These are phyloP conservation scores for Engystomops pustulosus DNA, from an alignment of 2,113 vertebrate genomes.

Conservation along the genomic window DNA sequence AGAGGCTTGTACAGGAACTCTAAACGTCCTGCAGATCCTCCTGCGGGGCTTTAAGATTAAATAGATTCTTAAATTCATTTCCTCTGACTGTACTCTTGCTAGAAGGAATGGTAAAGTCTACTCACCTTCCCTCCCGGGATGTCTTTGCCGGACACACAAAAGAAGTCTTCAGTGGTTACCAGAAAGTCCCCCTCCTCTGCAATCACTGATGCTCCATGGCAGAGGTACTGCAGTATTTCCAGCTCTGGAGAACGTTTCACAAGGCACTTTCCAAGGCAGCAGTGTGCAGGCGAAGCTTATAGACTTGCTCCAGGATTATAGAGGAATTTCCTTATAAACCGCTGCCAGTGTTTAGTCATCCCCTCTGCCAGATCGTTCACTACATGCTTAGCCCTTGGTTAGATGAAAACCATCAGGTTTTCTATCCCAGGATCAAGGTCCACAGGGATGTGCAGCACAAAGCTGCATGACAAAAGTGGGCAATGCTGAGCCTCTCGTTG, in stretches of 20 bases:
- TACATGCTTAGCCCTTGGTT: not conserved
- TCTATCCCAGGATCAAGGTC: conserved; percentile 49
- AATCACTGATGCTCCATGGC: not conserved
- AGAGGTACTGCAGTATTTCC: conserved; percentile 37
- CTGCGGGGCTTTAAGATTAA: not conserved
- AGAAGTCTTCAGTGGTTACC: not conserved
- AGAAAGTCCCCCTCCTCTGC: not conserved
- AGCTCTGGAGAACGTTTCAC: not conserved
- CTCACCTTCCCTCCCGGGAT: conserved; percentile 23
- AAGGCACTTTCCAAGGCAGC: conserved; percentile 22
- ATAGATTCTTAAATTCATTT: not conserved
- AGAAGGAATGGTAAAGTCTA: not conserved
- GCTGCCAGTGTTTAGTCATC: conserved; percentile 50
- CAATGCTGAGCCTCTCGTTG: conserved; percentile 68
- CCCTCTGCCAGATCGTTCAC: conserved; percentile 35
- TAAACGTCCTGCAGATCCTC: not conserved
- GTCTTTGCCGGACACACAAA: not conserved
- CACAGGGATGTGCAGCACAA: conserved; percentile 41
- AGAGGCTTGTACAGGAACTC: not conserved
- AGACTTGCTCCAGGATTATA: conserved; percentile 25
- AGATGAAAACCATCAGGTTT: not conserved
- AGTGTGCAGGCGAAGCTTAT: conserved; percentile 8
- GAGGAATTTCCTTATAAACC: conserved; percentile 51
- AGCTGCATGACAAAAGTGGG: conserved; percentile 65
- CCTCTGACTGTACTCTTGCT: not conserved